Evolutionary conservation across 2,797 vertebrate species (phyloP).

Genomic region (Chloroceryle inda): DNA sequence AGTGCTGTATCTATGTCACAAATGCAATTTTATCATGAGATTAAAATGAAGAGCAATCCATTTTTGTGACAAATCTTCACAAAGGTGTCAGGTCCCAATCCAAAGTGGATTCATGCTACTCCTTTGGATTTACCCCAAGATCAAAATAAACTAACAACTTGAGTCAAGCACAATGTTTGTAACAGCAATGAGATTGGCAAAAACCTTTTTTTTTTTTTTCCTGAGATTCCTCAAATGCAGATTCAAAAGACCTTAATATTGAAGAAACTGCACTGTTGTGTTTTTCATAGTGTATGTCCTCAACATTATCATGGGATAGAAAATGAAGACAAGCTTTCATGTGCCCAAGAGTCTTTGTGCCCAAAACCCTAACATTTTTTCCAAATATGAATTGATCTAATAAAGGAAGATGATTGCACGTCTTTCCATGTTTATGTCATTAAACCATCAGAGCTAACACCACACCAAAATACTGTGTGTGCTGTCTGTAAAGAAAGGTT

Average conservation of each 20-base stretch:
- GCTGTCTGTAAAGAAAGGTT: neutral
- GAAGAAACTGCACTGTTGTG: neutral
- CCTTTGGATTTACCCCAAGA: neutral
- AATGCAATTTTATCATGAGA: neutral
- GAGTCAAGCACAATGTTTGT: neutral
- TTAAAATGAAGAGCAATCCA: neutral
- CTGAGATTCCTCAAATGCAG: neutral
- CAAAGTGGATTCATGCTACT: neutral
- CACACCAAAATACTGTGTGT: neutral
- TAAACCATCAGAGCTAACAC: neutral
- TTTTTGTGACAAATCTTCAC: neutral
- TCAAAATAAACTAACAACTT: neutral
- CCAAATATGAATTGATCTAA: neutral
- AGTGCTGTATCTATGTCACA: neutral
- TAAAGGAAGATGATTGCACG: neutral
- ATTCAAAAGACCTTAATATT: neutral
- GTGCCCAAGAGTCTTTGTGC: neutral
- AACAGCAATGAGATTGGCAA: neutral
- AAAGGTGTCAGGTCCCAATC: neutral
- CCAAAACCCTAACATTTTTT: neutral
- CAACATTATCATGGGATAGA: neutral
- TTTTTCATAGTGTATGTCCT: neutral
- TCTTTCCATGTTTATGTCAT: neutral
- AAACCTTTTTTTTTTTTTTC: neutral
- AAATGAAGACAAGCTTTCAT: neutral